Evolutionary conservation across 2,888 invertebrate genomes (phyloP), one percentile per base, ranked within the genome.

Genomic region (Argyra leucocephala): DNA sequence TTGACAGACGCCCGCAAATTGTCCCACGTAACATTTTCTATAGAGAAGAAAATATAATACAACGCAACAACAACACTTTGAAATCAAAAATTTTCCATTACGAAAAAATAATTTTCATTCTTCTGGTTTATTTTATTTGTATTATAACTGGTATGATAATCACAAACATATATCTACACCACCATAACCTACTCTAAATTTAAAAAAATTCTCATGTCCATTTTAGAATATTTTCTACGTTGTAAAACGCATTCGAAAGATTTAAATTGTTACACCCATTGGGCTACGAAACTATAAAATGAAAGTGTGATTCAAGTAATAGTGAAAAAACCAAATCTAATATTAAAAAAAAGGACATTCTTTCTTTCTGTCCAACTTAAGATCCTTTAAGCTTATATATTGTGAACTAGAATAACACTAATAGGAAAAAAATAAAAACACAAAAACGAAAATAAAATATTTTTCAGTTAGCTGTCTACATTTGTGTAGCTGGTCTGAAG

Each of bases 231-330:
- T 31, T 31, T n/a, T 31, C 31, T 12, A 31, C 12, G 31, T 31
- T 31, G 31, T 31, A 48, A n/a, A 48, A 18, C 18, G 18, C 48
- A 18, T 48, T 48, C 48, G 18, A 48, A 18, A 15, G n/a, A 48
- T 48, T 48, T 48, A 48, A 48, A 48, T 48, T 48, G 48, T 15
- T 48, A 48, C 48, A 48, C 48, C n/a, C 48, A 48, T 48, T 18
- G 12, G 48, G 15, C 18, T 48, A 48, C 18, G 3, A 15, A 37
- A 37, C 15, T 15, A 37, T 37, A n/a, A n/a, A n/a, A n/a, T n/a
- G n/a, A n/a, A n/a, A n/a, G n/a, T n/a, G 48, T 48, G 48, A 48
- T 48, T 48, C n/a, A n/a, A n/a, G 18, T 48, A 48, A 48, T 18
- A 48, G 48, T n/a, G 48, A 48, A 48, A 15, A 48, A 15, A 12